Conservation (phyloP, 64 coral and sea anemone species). For the Acropora tenuis region DNA sequence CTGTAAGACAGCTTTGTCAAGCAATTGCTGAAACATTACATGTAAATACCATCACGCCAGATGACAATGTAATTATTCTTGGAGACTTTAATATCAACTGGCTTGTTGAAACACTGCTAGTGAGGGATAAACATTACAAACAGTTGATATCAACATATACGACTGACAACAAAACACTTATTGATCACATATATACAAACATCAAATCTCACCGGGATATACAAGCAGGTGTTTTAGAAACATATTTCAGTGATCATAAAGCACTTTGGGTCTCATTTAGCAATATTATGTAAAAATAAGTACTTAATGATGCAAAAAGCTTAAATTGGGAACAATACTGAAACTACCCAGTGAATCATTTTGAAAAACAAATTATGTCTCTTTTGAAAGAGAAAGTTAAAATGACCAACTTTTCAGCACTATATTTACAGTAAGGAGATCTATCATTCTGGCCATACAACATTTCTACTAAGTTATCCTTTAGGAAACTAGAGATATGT, state of each 20-base stretch:
- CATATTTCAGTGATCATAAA: slow-evolving; percentile 9
- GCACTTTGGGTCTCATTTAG: not conserved
- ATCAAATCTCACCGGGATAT: not conserved
- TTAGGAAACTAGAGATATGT: too few relatives aligned
- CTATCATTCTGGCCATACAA: too few relatives aligned
- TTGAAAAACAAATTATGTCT: too few relatives aligned
- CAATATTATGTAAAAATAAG: too few relatives aligned
- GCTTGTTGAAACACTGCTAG: slow-evolving; percentile 7
- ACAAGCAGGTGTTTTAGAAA: slow-evolving; percentile 1
- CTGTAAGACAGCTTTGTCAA: slow-evolving; percentile 7
- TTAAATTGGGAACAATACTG: too few relatives aligned
- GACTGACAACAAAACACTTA: slow-evolving; percentile 1
- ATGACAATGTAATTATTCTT: not conserved
- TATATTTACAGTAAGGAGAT: too few relatives aligned
- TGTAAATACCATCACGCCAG: not conserved
- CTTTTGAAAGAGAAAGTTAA: too few relatives aligned
- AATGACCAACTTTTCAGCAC: too few relatives aligned
- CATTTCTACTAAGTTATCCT: too few relatives aligned
- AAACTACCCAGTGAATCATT: too few relatives aligned
- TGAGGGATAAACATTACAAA: not conserved
- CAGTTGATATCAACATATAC: slow-evolving; percentile 10
- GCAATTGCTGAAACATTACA: not conserved
- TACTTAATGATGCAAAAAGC: too few relatives aligned
- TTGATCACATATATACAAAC: slow-evolving; percentile 26
- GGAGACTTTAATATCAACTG: slow-evolving; percentile 54